These are phyloP conservation scores for Papilio elwesi DNA, from an alignment of 2,888 invertebrate species.

Conservation along the genomic window DNA sequence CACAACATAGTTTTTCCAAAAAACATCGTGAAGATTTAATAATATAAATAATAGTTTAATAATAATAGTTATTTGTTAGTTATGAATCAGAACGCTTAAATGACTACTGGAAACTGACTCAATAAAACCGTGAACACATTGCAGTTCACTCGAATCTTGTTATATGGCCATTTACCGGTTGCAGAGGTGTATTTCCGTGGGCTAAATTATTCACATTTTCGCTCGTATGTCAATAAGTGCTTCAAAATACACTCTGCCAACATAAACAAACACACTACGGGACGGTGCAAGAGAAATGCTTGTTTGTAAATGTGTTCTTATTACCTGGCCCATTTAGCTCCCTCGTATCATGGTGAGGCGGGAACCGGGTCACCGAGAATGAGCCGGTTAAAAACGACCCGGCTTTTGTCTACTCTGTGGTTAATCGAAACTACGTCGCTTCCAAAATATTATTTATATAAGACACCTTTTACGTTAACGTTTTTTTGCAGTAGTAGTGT, in stretches of 20 bases:
- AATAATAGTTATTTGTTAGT: too few relatives aligned
- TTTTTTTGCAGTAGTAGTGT: too few relatives aligned
- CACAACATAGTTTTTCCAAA: too few relatives aligned
- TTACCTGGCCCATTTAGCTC: constrained; percentile 33
- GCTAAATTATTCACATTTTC: constrained; percentile 10
- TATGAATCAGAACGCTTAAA: too few relatives aligned
- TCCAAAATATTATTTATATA: not conserved
- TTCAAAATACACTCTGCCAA: constrained; percentile 9
- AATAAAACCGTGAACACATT: not conserved
- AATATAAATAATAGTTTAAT: too few relatives aligned
- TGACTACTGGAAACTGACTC: not conserved
- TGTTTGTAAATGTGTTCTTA: constrained; percentile 26
- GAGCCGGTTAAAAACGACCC: not conserved
- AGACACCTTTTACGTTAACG: not conserved
- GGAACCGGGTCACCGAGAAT: constrained; percentile 27
- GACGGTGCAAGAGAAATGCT: constrained; percentile 16
- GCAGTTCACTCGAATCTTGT: not conserved
- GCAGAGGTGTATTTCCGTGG: constrained; percentile 1
- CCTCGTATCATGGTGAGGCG: not conserved
- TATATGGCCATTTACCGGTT: constrained; percentile 17
- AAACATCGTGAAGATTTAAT: too few relatives aligned
- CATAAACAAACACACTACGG: constrained; percentile 12
- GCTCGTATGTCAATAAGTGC: constrained; percentile 11
- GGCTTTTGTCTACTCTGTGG: not conserved
- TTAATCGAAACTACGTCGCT: not conserved